Percentiles rank a stretch among this genome's conserved stretches.
Conservation (phyloP, 2,113 vertebrate genomes). For the Ascaphus truei region DNA sequence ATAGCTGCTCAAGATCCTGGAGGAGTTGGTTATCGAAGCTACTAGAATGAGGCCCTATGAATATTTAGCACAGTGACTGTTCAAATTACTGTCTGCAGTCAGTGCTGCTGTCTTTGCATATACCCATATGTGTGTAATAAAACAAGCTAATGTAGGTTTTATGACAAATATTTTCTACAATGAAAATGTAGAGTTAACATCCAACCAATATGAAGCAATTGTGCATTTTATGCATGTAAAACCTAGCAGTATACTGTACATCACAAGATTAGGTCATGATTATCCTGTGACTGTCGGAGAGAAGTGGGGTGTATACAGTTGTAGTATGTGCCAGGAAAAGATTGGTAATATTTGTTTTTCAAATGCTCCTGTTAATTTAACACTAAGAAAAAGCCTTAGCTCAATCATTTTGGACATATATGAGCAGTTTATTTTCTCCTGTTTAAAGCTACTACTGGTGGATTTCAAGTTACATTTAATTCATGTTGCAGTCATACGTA, state of each 20-base stretch:
- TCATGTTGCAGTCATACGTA: too few species aligned
- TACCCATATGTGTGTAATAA: neutral
- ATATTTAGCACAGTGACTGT: neutral
- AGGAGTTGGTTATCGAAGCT: too few species aligned
- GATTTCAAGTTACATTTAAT: too few species aligned
- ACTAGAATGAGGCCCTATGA: too few species aligned
- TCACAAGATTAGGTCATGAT: constrained; percentile 27
- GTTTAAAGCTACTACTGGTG: neutral
- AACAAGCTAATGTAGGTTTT: too few species aligned
- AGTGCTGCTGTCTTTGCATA: neutral
- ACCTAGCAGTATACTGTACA: neutral
- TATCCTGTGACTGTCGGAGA: constrained; percentile 17
- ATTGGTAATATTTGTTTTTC: neutral
- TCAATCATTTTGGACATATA: neutral
- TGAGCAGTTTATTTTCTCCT: neutral
- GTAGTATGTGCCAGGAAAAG: constrained; percentile 5
- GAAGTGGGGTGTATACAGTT: constrained; percentile 1
- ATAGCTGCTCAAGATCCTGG: too few species aligned
- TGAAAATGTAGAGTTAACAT: too few species aligned
- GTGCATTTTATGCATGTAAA: neutral
- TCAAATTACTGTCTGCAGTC: neutral
- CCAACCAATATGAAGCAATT: too few species aligned
- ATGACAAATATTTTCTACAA: too few species aligned
- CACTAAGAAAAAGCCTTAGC: neutral
- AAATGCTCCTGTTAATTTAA: neutral